Evolutionary conservation across 2,797 vertebrate genomes (phyloP).

Genomic region (Syngnathus acus): DNA sequence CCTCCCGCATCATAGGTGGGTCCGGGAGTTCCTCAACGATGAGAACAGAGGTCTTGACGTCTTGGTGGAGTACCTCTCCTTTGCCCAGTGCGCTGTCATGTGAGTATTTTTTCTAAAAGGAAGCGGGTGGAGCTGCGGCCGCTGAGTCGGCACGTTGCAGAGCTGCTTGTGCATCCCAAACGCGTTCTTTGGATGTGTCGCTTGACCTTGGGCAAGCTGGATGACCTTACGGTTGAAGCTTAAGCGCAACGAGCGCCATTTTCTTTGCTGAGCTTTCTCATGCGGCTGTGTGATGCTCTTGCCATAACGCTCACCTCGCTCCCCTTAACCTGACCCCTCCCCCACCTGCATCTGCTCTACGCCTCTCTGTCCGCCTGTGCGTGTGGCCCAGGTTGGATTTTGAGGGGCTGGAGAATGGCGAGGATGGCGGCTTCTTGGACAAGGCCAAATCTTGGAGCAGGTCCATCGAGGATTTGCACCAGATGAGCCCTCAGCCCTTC

Average conservation of each 20-base stretch:
- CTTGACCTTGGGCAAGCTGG: conserved; percentile 41
- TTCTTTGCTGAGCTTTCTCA: conserved; percentile 51
- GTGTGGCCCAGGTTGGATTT: conserved; percentile 88
- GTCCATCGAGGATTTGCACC: conserved; percentile 98
- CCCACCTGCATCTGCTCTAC: conserved; percentile 28
- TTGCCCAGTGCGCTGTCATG: conserved; percentile 93
- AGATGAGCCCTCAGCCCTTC: conserved; percentile 79
- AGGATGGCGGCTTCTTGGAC: conserved; percentile 85
- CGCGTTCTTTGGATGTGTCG: conserved; percentile 41
- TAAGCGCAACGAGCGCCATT: conserved; percentile 34
- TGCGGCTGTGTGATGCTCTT: conserved; percentile 49
- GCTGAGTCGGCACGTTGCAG: conserved; percentile 29
- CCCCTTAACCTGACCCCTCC: conserved; percentile 41
- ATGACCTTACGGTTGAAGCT: conserved; percentile 28
- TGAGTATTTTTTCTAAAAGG: conserved; percentile 69
- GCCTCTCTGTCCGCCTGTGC: conserved; percentile 51
- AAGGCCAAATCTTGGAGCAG: conserved; percentile 93
- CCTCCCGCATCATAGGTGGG: conserved; percentile 77
- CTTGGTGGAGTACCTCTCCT: conserved; percentile 94
- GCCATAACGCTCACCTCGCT: conserved; percentile 53
- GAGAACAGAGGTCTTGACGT: conserved; percentile 93
- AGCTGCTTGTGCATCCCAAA: conserved; percentile 40
- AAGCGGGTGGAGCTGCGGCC: conserved; percentile 36
- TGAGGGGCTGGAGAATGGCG: conserved; percentile 89
- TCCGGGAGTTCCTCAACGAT: conserved; percentile 93